A percentile compares a stretch with the other conserved stretches of the same genome.
Evolutionary conservation across 1,140 invertebrate species (phyloP).

Genomic region (Scaptomyza montana): DNA sequence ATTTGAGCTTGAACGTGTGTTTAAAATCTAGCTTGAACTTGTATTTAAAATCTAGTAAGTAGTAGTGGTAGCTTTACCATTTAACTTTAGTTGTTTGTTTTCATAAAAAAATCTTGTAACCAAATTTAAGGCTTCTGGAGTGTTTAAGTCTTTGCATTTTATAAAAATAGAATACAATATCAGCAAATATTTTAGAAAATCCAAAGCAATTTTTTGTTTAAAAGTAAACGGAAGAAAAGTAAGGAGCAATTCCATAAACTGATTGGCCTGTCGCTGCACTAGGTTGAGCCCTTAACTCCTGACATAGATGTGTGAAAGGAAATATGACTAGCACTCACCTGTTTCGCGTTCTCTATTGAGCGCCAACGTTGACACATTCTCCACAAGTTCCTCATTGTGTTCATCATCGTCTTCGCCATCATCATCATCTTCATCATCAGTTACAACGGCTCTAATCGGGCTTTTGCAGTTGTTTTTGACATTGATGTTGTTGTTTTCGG

Average conservation of each 20-base stretch:
- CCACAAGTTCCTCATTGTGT: conserved; percentile 23
- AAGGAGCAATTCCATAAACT: not conserved
- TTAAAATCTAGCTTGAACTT: too few relatives aligned
- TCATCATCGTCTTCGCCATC: not conserved
- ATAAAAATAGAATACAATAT: too few relatives aligned
- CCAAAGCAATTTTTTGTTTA: too few relatives aligned
- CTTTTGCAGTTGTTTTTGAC: conserved; percentile 12
- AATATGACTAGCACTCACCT: conserved; percentile 56
- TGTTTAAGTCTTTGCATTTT: too few relatives aligned
- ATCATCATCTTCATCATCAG: not conserved
- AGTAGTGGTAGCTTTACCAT: too few relatives aligned
- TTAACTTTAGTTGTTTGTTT: too few relatives aligned
- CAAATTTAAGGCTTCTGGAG: too few relatives aligned
- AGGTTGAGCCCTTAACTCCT: conserved; percentile 2
- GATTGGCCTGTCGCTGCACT: not conserved
- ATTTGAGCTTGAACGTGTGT: too few relatives aligned
- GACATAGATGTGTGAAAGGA: not conserved
- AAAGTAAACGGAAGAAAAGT: too few relatives aligned
- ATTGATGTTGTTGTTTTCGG: conserved; percentile 6
- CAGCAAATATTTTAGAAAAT: too few relatives aligned
- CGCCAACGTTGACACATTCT: conserved; percentile 66
- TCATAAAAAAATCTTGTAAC: too few relatives aligned
- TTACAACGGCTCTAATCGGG: conserved; percentile 9
- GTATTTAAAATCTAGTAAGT: too few relatives aligned
- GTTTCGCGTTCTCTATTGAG: conserved; percentile 69